Conservation (phyloP, 2,113 vertebrate species). For the Forbesichthys papilliferus region DNA sequence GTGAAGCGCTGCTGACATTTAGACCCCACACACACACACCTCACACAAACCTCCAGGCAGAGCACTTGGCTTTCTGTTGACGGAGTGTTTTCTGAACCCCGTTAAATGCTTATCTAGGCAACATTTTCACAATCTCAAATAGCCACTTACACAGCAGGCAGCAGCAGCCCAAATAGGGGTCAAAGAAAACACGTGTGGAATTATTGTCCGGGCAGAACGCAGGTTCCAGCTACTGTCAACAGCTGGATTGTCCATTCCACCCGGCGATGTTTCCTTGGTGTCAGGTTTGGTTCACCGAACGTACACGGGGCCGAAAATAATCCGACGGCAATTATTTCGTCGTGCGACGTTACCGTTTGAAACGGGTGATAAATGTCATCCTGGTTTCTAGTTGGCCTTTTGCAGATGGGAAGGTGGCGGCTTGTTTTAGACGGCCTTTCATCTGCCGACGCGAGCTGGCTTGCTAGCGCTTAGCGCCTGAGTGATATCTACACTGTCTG, state of each 20-base stretch:
- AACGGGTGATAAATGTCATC: conserved; percentile 62
- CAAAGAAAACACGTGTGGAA: conserved; percentile 6
- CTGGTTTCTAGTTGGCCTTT: conserved; percentile 51
- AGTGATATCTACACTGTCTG: conserved; percentile 8
- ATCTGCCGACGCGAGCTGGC: conserved; percentile 13
- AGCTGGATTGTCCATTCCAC: conserved; percentile 36
- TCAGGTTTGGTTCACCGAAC: conserved; percentile 4
- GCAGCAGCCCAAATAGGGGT: conserved; percentile 23
- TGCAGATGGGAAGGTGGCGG: conserved; percentile 27
- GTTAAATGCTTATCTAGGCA: conserved; percentile 46
- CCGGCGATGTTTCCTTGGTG: not conserved
- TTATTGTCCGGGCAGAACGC: conserved; percentile 5
- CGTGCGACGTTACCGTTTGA: conserved; percentile 45
- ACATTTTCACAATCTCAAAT: conserved; percentile 36
- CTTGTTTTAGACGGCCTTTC: conserved; percentile 31
- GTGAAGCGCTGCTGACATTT: conserved; percentile 41
- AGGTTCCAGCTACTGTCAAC: conserved; percentile 14
- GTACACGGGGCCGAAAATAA: not conserved
- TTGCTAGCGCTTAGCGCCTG: not conserved
- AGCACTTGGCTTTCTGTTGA: conserved; percentile 19
- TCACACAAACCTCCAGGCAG: conserved; percentile 13
- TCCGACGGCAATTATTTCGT: conserved; percentile 32
- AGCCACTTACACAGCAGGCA: conserved; percentile 42
- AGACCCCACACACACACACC: conserved; percentile 18
- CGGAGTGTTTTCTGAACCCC: conserved; percentile 34